Percentiles rank a stretch among this genome's conserved stretches.
These are phyloP conservation scores for Aleiodes leptofemur DNA, from an alignment of 2,888 invertebrate species.

Conservation along the genomic window DNA sequence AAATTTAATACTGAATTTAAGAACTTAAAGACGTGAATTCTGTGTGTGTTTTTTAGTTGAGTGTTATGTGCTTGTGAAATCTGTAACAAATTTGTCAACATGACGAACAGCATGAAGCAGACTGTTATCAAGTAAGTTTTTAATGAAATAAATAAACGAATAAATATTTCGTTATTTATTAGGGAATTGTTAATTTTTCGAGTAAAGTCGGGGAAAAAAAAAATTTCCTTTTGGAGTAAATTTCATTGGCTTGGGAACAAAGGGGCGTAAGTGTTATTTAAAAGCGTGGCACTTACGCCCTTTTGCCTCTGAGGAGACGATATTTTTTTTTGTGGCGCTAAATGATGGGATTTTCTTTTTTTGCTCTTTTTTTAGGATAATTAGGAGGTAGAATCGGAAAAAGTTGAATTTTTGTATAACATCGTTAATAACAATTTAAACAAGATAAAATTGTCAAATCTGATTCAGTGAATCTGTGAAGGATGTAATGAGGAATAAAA, in stretches of 20 bases:
- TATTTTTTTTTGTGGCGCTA: too few relatives aligned
- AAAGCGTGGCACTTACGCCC: too few relatives aligned
- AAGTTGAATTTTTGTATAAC: too few relatives aligned
- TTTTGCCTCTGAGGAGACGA: too few relatives aligned
- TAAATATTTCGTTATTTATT: conserved; percentile 20
- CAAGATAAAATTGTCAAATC: too few relatives aligned
- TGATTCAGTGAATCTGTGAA: too few relatives aligned
- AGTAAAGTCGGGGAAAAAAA: background rate
- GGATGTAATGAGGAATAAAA: too few relatives aligned
- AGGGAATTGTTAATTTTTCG: conserved; percentile 28
- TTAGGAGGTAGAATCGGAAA: too few relatives aligned
- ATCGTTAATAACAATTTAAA: too few relatives aligned
- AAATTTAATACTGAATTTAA: background rate
- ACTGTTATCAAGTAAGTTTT: conserved; percentile 78
- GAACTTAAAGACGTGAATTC: background rate
- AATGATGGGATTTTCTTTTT: too few relatives aligned
- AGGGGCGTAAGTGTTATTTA: too few relatives aligned
- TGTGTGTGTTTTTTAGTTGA: background rate
- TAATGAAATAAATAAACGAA: conserved; percentile 17
- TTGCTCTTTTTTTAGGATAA: too few relatives aligned
- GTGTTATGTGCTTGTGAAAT: conserved; percentile 58
- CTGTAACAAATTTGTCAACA: conserved; percentile 53
- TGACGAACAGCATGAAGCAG: conserved; percentile 78
- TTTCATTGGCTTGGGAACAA: background rate
- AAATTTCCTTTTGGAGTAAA: background rate